These are phyloP conservation scores for Symphodus melops DNA, from an alignment of 2,113 vertebrate species.

Conservation along the genomic window DNA sequence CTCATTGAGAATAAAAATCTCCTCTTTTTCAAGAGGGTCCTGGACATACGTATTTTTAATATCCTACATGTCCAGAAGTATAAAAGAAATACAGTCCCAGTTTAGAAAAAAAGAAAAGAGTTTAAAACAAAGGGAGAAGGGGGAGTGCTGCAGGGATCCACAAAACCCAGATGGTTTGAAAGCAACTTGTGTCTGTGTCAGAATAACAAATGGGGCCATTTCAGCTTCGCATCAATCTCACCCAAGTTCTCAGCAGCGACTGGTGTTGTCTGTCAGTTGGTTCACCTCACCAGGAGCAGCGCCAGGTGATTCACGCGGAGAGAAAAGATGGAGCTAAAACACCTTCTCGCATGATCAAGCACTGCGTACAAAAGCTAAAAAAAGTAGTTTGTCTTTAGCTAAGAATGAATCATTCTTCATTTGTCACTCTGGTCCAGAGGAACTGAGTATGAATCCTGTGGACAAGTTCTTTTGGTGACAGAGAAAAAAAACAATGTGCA, in stretches of 20 bases:
- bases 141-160: constrained; percentile 2
- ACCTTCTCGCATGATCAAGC: constrained; percentile 5
- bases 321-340: constrained; percentile 12
- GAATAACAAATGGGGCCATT: constrained; percentile 58
- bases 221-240: constrained; percentile 52
- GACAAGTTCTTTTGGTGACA: background rate
- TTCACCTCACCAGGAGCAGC: constrained; percentile 22
- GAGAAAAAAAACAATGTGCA: constrained; percentile 17
- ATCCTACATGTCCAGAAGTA: too few relatives aligned
- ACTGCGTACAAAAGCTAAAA: background rate
- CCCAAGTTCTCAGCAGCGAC: constrained; percentile 36
- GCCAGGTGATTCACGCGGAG: constrained; percentile 17
- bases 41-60: too few relatives aligned
- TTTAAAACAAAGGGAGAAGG: background rate
- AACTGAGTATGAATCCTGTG: background rate
- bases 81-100: background rate
- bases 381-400: constrained; percentile 10
- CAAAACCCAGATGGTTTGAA: constrained; percentile 35
- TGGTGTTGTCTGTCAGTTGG: constrained; percentile 35
- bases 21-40: too few relatives aligned
- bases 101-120: background rate
- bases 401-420: background rate
- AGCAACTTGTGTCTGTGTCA: constrained; percentile 53
- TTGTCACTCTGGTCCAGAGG: background rate
- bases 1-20: too few relatives aligned